Conservation (phyloP, 2,113 vertebrate species). For the Emberiza fucata region DNA sequence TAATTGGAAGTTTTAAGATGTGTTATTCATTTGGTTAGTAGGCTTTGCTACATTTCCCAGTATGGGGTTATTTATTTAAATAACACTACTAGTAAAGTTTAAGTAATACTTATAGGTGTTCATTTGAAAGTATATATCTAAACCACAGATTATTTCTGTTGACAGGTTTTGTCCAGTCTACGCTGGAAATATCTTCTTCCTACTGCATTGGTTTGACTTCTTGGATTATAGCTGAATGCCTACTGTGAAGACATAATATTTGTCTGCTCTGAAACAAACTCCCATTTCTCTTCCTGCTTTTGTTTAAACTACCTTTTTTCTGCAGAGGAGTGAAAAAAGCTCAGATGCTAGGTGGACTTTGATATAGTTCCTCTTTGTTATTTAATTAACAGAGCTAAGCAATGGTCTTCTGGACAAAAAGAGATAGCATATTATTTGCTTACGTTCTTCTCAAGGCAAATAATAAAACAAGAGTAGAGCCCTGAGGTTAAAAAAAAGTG, state of each 20-base stretch:
- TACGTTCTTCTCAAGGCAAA: background rate
- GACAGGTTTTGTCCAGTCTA: background rate
- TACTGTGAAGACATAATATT: background rate
- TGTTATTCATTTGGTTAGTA: background rate
- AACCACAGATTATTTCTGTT: background rate
- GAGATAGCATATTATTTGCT: background rate
- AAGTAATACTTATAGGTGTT: background rate
- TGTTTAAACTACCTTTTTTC: background rate
- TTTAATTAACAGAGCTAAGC: background rate
- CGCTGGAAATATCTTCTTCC: background rate
- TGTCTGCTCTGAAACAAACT: background rate
- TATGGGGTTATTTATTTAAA: background rate
- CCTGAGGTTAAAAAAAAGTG: background rate
- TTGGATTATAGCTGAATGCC: background rate
- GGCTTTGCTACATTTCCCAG: background rate
- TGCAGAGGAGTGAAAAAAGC: accelerated
- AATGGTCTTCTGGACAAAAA: background rate
- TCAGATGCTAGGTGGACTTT: background rate
- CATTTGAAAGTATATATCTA: background rate
- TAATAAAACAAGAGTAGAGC: background rate
- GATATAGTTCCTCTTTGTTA: background rate
- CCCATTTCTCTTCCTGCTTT: background rate
- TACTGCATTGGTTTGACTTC: background rate
- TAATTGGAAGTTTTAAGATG: background rate
- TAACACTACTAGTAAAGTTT: background rate